These are phyloP conservation scores for Odobenus rosmarus DNA, from an alignment of 2,113 vertebrate species.

Conservation along the genomic window DNA sequence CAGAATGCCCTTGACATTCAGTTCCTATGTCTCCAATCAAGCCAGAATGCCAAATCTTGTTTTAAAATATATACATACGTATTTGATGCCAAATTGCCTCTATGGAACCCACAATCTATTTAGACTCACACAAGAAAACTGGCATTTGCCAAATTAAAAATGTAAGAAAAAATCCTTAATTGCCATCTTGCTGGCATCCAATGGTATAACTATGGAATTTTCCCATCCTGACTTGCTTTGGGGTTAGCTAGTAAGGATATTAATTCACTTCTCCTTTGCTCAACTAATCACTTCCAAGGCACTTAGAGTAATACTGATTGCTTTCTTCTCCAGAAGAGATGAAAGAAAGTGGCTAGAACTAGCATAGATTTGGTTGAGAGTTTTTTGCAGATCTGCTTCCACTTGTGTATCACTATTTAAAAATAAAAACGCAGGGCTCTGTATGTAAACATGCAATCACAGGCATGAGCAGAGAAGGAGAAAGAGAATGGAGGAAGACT, in stretches of 20 bases:
- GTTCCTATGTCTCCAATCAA: background rate
- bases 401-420: background rate
- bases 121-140: background rate
- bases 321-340: background rate
- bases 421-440: background rate
- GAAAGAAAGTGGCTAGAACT: background rate
- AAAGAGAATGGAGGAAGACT: background rate
- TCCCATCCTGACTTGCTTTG: background rate
- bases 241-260: background rate
- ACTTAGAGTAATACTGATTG: background rate
- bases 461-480: background rate
- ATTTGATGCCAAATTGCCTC: background rate
- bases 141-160: conserved; percentile 28
- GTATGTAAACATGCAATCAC: background rate
- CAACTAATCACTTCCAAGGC: conserved; percentile 16
- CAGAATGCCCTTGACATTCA: background rate
- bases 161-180: background rate
- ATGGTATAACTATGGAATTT: background rate
- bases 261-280: conserved; percentile 33
- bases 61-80: background rate
- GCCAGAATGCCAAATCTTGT: background rate
- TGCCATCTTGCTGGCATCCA: background rate
- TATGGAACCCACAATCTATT: background rate
- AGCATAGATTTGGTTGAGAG: background rate
- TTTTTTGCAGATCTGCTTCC: background rate